Percentiles rank a stretch among this genome's conserved stretches.
phyloP scores from a whole-genome alignment of 2,888 invertebrate genomes.

The Patella ulyssiponensis region DNA sequence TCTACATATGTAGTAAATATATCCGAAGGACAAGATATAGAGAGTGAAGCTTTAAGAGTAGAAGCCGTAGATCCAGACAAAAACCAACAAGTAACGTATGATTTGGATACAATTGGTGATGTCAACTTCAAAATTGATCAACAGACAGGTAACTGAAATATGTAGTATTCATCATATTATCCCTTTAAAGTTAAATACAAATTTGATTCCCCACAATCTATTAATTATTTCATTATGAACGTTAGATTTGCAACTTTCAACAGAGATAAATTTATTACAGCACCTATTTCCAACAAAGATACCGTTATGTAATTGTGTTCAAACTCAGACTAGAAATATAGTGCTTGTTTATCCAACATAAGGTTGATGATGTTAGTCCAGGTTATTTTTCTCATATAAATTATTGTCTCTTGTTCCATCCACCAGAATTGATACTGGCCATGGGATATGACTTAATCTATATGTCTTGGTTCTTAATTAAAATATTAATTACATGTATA shows the following conservation, averaged over 20 bases:
- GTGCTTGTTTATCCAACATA: too few species aligned
- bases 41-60: constrained; percentile 53
- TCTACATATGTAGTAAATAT: constrained; percentile 47
- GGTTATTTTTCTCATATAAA: too few species aligned
- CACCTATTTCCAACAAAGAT: background rate
- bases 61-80: constrained; percentile 57
- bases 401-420: too few species aligned
- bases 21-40: constrained; percentile 50
- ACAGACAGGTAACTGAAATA: constrained; percentile 38
- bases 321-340: too few species aligned
- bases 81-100: constrained; percentile 49
- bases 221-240: too few species aligned
- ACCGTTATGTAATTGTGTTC: too few species aligned
- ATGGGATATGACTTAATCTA: too few species aligned
- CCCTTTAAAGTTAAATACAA: background rate
- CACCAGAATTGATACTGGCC: too few species aligned
- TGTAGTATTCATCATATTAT: background rate
- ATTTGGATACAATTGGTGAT: constrained; percentile 37
- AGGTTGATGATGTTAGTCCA: too few species aligned
- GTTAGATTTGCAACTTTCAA: background rate
- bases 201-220: too few species aligned
- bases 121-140: constrained; percentile 42
- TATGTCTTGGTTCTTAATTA: too few species aligned
- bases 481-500: too few species aligned
- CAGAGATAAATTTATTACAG: background rate